A percentile compares a stretch with the other conserved stretches of the same genome.
phyloP scores from a whole-genome alignment of 2,888 invertebrate genomes.

The Pyrochroa serraticornis region DNA sequence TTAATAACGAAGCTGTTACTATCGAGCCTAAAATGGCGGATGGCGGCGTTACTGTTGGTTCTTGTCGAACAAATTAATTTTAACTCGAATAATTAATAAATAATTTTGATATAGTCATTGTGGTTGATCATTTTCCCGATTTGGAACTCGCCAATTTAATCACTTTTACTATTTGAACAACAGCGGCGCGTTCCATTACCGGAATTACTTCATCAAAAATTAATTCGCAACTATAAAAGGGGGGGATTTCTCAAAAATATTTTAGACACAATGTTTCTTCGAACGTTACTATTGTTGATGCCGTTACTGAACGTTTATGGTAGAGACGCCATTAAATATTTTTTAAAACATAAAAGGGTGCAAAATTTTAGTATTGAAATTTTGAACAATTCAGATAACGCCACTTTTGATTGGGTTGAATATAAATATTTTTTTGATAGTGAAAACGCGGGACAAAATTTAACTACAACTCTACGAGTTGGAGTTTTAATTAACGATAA shows the following conservation, averaged over 20 bases:
- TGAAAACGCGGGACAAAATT: not conserved
- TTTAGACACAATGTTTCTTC: no score
- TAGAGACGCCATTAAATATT: conserved; percentile 23
- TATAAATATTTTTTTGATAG: conserved; percentile 31
- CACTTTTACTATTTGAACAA: not conserved
- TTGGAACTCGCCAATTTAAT: conserved; percentile 1
- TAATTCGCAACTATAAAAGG: no score
- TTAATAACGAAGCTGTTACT: conserved; percentile 62
- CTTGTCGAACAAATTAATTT: conserved; percentile 76
- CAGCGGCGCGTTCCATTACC: not conserved
- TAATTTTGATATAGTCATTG: not conserved
- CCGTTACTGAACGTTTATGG: no score
- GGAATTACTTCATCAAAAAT: not conserved
- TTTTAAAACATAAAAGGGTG: conserved; percentile 27
- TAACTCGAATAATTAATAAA: not conserved
- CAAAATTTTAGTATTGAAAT: conserved; percentile 11
- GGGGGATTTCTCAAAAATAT: no score
- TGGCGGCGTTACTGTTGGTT: conserved; percentile 77
- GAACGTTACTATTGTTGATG: no score
- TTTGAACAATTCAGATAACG: conserved; percentile 16
- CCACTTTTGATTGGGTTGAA: conserved; percentile 28
- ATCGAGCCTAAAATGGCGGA: conserved; percentile 66
- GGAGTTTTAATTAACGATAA: conserved; percentile 11
- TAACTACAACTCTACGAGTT: conserved; percentile 12
- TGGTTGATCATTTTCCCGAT: not conserved